Evolutionary conservation across 2,888 invertebrate genomes (phyloP), one percentile per base, ranked within the genome.

Genomic region (Trichopoda pennipes): DNA sequence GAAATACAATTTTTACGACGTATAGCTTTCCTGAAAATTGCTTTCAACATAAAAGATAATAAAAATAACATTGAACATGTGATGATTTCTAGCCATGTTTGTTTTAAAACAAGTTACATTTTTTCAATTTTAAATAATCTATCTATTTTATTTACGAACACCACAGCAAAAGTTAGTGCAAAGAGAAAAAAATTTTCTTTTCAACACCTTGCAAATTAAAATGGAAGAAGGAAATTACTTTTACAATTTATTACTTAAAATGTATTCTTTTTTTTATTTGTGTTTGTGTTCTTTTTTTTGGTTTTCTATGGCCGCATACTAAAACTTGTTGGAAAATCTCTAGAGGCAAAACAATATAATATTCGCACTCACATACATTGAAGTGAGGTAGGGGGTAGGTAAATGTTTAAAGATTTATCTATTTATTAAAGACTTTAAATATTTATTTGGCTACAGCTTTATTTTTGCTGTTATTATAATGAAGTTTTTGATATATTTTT

Each of bases 171-270:
- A 44, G 56, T 16, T 6, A 14, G n/a, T 44, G 16, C 44, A 47
- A 28, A 47, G 32, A 21, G 17, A 44, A 58, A 42, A 44, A 42
- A 49, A 58, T 51, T 35, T 66, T 49, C 56, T 58, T 66, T 66
- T 73, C 56, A 79, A 73, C 79, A 79, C 79, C 79, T 79, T 73
- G 64, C 73, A 73, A 61, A 79, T 73, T 47, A 17, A n/a, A 17
- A 69, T 78, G 53, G 19, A 47, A 38, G 17, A 28, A 28, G 66
- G 38, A 79, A 56, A 73, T 79, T 63, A 58, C n/a, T 61, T 72
- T 78, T 60, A 44, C 23, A 66, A 66, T 60, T 51, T 66, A 53
- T 66, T 76, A 23, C 74, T 14, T 17, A 8, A 44, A 7, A 44
- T 44, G 4, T n/a, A 38, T 35, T 10, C 1, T 35, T 35, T 35